Evolutionary conservation across 2,797 vertebrate genomes (phyloP).

Genomic region (Sebastes nivosus): DNA sequence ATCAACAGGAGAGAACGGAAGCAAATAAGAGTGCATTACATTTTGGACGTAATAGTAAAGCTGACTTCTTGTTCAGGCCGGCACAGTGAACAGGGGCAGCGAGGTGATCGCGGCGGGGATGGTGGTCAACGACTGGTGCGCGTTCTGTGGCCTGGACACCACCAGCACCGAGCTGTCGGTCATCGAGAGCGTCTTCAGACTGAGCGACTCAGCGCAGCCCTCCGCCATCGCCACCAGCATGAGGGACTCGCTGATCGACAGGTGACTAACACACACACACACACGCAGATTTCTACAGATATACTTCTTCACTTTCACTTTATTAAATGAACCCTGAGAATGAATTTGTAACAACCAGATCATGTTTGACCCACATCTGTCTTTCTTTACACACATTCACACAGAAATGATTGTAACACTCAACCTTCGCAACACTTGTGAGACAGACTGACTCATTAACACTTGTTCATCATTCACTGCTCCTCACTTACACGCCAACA

Average conservation of each 20-base stretch:
- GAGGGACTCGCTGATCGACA: conserved; percentile 97
- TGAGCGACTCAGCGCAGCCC: conserved; percentile 89
- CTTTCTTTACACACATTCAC: background rate
- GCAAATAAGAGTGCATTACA: too few species aligned
- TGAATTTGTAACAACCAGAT: background rate
- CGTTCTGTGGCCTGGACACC: conserved; percentile 97
- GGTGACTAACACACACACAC: conserved; percentile 74
- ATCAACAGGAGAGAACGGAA: too few species aligned
- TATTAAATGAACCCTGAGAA: background rate
- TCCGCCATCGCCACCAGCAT: conserved; percentile 94
- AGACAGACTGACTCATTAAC: background rate
- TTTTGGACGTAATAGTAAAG: background rate
- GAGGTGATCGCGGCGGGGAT: conserved; percentile 94
- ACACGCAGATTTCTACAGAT: background rate
- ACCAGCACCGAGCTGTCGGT: conserved; percentile 97
- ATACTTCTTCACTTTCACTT: background rate
- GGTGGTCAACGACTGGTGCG: conserved; percentile 98
- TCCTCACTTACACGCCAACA: background rate
- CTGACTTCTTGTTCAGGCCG: conserved; percentile 82
- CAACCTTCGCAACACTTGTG: background rate
- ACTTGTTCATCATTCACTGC: background rate
- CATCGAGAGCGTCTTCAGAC: conserved; percentile 94
- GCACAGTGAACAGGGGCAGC: conserved; percentile 95
- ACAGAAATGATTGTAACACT: background rate
- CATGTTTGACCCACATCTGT: background rate